Conservation (phyloP, 2,888 invertebrate species). For the Timema podura region DNA sequence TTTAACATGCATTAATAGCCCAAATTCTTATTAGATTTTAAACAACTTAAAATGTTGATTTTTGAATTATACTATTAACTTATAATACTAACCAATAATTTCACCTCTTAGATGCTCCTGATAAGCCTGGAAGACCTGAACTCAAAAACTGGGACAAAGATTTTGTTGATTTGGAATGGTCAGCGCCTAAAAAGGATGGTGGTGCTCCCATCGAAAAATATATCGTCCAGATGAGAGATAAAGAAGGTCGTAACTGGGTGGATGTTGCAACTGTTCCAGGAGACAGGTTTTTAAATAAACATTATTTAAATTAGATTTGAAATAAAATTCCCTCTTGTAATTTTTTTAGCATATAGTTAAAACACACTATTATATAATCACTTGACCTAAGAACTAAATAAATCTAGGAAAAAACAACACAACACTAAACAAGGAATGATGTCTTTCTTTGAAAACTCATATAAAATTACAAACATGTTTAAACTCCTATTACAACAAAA, state of each 20-base stretch:
- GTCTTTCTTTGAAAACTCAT: neutral
- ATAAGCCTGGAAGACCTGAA: conserved; percentile 86
- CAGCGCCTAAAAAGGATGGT: conserved; percentile 84
- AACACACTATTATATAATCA: neutral
- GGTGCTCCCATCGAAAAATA: conserved; percentile 97
- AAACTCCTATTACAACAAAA: too few species aligned
- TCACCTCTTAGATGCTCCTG: conserved; percentile 69
- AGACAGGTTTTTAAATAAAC: conserved; percentile 44
- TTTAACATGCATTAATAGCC: too few species aligned
- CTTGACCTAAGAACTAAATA: neutral
- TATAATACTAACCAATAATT: too few species aligned
- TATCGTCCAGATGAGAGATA: conserved; percentile 89
- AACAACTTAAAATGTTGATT: too few species aligned
- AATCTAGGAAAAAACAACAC: neutral
- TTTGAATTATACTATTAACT: too few species aligned
- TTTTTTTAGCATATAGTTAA: neutral
- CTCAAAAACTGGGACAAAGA: conserved; percentile 94
- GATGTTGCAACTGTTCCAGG: conserved; percentile 76
- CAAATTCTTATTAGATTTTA: too few species aligned
- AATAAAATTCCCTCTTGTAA: neutral
- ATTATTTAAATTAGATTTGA: too few species aligned
- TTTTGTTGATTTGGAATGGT: conserved; percentile 93
- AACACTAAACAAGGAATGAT: neutral
- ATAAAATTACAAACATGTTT: neutral
- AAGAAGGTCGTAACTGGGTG: conserved; percentile 79